Evolutionary conservation across 2,888 invertebrate species (phyloP).

Genomic region (Pediacus dermestoides): DNA sequence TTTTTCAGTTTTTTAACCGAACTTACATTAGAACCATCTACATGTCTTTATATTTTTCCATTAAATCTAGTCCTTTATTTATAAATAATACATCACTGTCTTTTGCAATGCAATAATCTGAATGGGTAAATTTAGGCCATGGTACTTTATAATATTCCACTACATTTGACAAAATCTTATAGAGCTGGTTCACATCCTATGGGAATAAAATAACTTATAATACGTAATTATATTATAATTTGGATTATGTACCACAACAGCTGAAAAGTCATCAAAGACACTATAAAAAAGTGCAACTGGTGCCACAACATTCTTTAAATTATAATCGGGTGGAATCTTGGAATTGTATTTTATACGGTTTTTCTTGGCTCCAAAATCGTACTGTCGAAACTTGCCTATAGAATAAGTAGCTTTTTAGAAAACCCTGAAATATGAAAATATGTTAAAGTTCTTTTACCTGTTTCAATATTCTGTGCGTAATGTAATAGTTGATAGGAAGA

Average conservation of each 20-base stretch:
- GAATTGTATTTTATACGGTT: constrained; percentile 54
- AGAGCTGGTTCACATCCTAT: constrained; percentile 56
- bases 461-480: constrained; percentile 62
- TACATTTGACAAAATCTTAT: constrained; percentile 50
- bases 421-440: constrained; percentile 23
- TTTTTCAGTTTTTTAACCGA: too few species aligned
- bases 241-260: constrained; percentile 41
- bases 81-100: too few species aligned
- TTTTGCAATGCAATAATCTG: constrained; percentile 53
- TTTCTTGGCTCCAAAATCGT: constrained; percentile 47
- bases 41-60: too few species aligned
- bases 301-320: constrained; percentile 52
- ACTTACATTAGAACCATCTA: too few species aligned
- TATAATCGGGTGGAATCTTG: constrained; percentile 54
- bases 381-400: constrained; percentile 44
- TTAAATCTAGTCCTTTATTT: too few species aligned
- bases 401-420: too few species aligned
- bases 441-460: constrained; percentile 25
- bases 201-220: constrained; percentile 31
- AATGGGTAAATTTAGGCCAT: constrained; percentile 48
- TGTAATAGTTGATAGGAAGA: constrained; percentile 67
- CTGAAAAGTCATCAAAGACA: constrained; percentile 63
- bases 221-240: constrained; percentile 4
- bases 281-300: constrained; percentile 58
- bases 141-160: constrained; percentile 34